A percentile compares a stretch with the other conserved stretches of the same genome.
Evolutionary conservation across 2,113 vertebrate species (phyloP).

Genomic region (Silurus asotus): DNA sequence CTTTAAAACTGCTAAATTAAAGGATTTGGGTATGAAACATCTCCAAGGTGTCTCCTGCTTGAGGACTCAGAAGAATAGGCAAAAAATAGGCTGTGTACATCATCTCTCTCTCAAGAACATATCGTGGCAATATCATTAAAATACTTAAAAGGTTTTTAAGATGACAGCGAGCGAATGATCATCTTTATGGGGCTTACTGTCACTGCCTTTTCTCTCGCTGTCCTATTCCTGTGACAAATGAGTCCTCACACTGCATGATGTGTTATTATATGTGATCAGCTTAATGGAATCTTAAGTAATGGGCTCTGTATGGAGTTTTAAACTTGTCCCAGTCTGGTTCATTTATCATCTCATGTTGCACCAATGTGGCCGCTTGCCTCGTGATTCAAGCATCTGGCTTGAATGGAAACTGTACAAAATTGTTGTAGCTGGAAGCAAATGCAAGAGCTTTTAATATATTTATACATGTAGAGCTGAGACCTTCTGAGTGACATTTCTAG

Average conservation of each 20-base stretch:
- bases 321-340: slow-evolving; percentile 52
- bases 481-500: background rate
- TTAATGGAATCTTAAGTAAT: slow-evolving; percentile 69
- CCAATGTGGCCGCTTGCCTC: slow-evolving; percentile 50
- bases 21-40: background rate
- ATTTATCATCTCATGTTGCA: slow-evolving; percentile 64
- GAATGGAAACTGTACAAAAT: slow-evolving; percentile 59
- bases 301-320: slow-evolving; percentile 52
- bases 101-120: background rate
- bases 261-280: slow-evolving; percentile 65
- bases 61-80: background rate
- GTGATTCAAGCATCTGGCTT: slow-evolving; percentile 59
- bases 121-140: background rate
- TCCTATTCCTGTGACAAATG: slow-evolving; percentile 42
- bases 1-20: background rate
- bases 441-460: background rate
- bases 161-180: background rate
- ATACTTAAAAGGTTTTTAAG: background rate
- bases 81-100: background rate
- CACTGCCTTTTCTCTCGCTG: background rate
- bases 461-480: background rate
- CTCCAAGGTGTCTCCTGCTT: background rate
- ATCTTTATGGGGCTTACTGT: background rate
- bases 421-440: slow-evolving; percentile 37
- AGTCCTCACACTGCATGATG: slow-evolving; percentile 60